These are phyloP conservation scores for Phoeniculus purpureus DNA, from an alignment of 2,797 vertebrate genomes.

Conservation along the genomic window DNA sequence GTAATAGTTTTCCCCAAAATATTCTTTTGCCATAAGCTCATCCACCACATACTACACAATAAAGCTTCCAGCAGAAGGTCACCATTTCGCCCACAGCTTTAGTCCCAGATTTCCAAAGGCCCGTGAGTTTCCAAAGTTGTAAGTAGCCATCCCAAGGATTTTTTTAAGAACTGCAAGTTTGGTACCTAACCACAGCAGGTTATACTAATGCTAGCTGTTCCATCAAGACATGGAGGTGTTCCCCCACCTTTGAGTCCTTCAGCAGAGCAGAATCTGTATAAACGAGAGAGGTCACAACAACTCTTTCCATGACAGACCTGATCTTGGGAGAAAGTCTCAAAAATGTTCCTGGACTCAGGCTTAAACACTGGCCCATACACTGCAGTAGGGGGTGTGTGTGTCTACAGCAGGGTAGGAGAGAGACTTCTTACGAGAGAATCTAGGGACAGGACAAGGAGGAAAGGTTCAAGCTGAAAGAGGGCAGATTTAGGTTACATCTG, in stretches of 20 bases:
- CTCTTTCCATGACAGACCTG: neutral
- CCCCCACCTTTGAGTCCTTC: neutral
- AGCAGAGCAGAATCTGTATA: neutral
- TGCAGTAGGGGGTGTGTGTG: neutral
- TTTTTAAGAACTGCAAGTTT: neutral
- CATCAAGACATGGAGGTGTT: neutral
- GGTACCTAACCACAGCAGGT: neutral
- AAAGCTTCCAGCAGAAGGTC: neutral
- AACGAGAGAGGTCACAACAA: fast-evolving
- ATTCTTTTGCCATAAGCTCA: neutral
- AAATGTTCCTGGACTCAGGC: neutral
- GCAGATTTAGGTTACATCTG: no score
- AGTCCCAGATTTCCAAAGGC: neutral
- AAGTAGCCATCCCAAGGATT: neutral
- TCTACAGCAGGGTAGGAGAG: no score
- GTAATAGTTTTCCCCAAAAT: neutral
- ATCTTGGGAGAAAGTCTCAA: neutral
- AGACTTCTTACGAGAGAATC: no score
- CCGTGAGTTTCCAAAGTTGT: neutral
- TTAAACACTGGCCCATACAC: neutral
- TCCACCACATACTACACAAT: fast-evolving
- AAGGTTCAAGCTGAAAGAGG: no score
- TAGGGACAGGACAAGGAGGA: no score
- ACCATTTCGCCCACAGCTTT: neutral
- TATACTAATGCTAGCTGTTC: neutral